These are phyloP conservation scores for Cephus pulcher DNA, from an alignment of 2,888 invertebrate species.

Conservation along the genomic window DNA sequence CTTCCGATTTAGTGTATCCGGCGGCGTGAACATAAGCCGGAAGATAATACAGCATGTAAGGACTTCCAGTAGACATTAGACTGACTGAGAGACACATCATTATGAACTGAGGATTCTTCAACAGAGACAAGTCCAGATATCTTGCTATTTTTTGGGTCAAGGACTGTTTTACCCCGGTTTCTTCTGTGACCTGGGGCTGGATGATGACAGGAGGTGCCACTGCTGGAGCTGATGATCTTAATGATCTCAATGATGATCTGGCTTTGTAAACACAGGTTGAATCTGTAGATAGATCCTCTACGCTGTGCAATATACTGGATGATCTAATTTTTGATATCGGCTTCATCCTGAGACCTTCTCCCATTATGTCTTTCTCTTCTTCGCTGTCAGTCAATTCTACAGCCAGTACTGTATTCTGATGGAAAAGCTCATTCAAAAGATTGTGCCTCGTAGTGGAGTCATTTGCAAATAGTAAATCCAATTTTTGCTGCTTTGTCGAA, in stretches of 20 bases:
- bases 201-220: slow-evolving; percentile 10
- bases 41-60: slow-evolving; percentile 80
- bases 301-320: slow-evolving; percentile 79
- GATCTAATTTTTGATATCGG: slow-evolving; percentile 76
- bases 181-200: slow-evolving; percentile 31
- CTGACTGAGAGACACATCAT: slow-evolving; percentile 79
- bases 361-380: slow-evolving; percentile 71
- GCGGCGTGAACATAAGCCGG: slow-evolving; percentile 79
- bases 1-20: slow-evolving; percentile 73
- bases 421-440: slow-evolving; percentile 63
- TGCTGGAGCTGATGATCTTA: slow-evolving; percentile 17
- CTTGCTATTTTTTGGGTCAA: slow-evolving; percentile 64
- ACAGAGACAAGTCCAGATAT: slow-evolving; percentile 77
- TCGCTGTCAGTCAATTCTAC: slow-evolving; percentile 67
- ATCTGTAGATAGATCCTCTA: slow-evolving; percentile 80
- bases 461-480: slow-evolving; percentile 60
- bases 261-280: slow-evolving; percentile 81
- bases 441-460: slow-evolving; percentile 59
- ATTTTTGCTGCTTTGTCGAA: slow-evolving; percentile 59
- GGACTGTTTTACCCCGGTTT: slow-evolving; percentile 35
- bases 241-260: slow-evolving; percentile 61
- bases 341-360: slow-evolving; percentile 69
- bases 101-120: slow-evolving; percentile 77
- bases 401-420: slow-evolving; percentile 54
- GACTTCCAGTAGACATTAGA: slow-evolving; percentile 82